Base-by-base conservation (phyloP, 2,888 invertebrate species). In the Deilephila porcellus region DNA sequence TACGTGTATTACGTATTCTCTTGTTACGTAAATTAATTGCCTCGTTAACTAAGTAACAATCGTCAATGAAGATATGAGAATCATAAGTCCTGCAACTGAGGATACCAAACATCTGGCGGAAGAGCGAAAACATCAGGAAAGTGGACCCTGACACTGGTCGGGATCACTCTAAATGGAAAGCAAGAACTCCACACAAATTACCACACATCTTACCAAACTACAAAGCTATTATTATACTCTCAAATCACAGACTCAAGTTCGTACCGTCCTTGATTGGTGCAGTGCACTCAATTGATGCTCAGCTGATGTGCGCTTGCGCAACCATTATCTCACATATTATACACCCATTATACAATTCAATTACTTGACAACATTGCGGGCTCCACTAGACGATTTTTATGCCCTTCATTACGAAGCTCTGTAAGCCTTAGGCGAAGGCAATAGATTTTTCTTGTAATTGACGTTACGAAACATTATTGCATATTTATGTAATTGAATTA, bases 331-430 rank as follows among this genome's bases (percentile, higher is more conserved):
- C 77, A 82, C 81, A 84, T 32, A 32, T 84, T 84, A 86, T 80
- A 80, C 73, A 64, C 60, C 76, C 78, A 80, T 79, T 82, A 82
- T 78, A 84, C 82, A 82, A 86, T 86, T 83, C 80, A 85, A 86
- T 86, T 84, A 83, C 73, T 73, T 52, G 67, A 71, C 64, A 56
- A 14, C 37, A 64, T 53, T 59, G 67, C 34, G 20, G 37, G 60
- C 56, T n/a, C 19, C n/a, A 34, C n/a, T 53, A 45, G 52, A 52
- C 52, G 52, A 52, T 67, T 67, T 52, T 67, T 67, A 67, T 2
- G 67, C 67, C 67, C 67, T 71, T 71, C 60, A 60, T 71, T 37
- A 67, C 37, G 14, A 19, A 45, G 67, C 25, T n/a, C n/a, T 45
- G 45, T 29, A 20, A 37, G 64, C 45, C 20, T 25, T 17, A 67